phyloP scores from a whole-genome alignment of 1,140 invertebrate species.

The Rhagoletis pomonella region DNA sequence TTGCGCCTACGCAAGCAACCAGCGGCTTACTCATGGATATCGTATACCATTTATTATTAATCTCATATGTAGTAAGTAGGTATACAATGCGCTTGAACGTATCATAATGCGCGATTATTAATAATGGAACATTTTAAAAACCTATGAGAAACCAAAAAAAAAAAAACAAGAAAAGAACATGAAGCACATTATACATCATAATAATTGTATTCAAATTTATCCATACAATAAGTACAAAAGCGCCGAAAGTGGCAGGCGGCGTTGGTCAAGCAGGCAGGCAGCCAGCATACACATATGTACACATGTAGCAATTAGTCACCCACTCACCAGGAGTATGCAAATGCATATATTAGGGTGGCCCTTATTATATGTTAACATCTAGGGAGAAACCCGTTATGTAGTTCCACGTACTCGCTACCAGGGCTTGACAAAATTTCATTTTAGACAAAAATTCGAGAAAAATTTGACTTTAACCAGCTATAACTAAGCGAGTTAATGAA shows the following conservation, averaged over 20 bases:
- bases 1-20: background rate
- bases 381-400: no score
- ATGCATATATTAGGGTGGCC: no score
- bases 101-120: constrained; percentile 45
- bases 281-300: background rate
- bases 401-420: no score
- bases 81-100: background rate
- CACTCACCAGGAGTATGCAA: constrained; percentile 11
- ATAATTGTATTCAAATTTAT: constrained; percentile 48
- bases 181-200: constrained; percentile 1
- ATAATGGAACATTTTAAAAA: constrained; percentile 29
- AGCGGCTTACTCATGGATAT: background rate
- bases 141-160: background rate
- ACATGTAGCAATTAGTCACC: constrained; percentile 37
- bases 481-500: no score
- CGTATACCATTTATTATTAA: constrained; percentile 7
- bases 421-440: no score
- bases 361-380: no score
- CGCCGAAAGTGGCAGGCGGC: constrained; percentile 34
- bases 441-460: no score
- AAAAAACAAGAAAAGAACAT: background rate
- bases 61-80: background rate
- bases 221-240: background rate
- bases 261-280: background rate
- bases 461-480: no score